Percentiles rank a stretch among this genome's conserved stretches.
Evolutionary conservation across 1,140 invertebrate genomes (phyloP).

Genomic region (Batillaria attramentaria): DNA sequence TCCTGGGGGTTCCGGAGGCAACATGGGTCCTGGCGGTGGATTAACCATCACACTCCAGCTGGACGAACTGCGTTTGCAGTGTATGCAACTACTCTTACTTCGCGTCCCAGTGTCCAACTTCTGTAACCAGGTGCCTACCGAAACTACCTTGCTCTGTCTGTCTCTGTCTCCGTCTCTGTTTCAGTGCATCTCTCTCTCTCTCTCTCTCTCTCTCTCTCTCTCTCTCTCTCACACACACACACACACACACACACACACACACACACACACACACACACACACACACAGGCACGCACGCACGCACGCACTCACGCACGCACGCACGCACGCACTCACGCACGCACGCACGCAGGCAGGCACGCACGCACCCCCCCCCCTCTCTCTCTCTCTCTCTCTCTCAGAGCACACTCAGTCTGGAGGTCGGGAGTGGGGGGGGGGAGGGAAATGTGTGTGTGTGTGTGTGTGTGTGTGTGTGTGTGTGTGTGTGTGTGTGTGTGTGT

Average conservation of each 20-base stretch:
- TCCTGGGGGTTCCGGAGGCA: too few species aligned
- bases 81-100: too few species aligned
- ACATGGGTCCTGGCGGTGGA: too few species aligned
- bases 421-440: background rate
- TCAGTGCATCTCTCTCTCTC: background rate
- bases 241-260: slow-evolving; percentile 2
- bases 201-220: slow-evolving; percentile 2
- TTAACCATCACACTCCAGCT: too few species aligned
- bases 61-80: too few species aligned
- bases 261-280: background rate
- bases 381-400: background rate
- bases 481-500: slow-evolving; percentile 2
- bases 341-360: background rate
- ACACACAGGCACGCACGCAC: background rate
- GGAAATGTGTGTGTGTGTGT: background rate
- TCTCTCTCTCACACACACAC: background rate
- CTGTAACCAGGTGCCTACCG: background rate
- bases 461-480: slow-evolving; percentile 2
- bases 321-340: background rate
- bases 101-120: too few species aligned
- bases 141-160: background rate
- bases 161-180: background rate
- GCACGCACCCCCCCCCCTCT: background rate
- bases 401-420: background rate
- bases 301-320: background rate